These are phyloP conservation scores for Rhopilema esculentum DNA, from an alignment of 30 jellyfish, hydroid and myxozoan genomes.

Conservation along the genomic window DNA sequence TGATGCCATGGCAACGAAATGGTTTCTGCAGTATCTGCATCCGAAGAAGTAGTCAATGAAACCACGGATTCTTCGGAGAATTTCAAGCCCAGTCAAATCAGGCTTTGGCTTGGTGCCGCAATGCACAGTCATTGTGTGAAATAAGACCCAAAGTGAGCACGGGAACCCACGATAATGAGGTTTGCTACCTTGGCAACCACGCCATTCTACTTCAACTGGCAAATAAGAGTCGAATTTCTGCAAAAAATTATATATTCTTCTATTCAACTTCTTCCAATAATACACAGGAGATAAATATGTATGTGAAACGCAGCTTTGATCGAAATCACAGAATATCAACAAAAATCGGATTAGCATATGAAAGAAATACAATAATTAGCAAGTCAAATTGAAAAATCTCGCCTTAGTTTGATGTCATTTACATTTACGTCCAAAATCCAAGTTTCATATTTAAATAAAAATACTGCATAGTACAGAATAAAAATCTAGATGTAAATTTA, in stretches of 20 bases:
- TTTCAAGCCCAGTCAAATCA: constrained; percentile 70
- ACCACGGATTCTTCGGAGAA: constrained; percentile 76
- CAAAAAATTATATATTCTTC: no score
- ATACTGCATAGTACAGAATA: no score
- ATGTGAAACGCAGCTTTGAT: background rate
- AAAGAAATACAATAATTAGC: no score
- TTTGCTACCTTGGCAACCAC: constrained; percentile 89
- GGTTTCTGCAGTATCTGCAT: constrained; percentile 94
- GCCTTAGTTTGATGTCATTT: no score
- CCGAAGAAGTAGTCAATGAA: constrained; percentile 84
- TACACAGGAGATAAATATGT: background rate
- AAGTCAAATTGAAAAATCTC: no score
- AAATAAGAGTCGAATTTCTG: constrained; percentile 79
- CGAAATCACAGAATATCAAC: no score
- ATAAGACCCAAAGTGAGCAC: constrained; percentile 91
- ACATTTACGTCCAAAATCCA: no score
- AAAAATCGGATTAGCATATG: no score
- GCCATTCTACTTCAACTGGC: constrained; percentile 88
- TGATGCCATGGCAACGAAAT: constrained; percentile 89
- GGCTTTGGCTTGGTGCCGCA: constrained; percentile 71
- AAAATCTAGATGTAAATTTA: no score
- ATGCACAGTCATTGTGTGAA: constrained; percentile 88
- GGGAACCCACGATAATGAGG: constrained; percentile 94
- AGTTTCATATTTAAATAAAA: no score
- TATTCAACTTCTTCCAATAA: no score